These are phyloP conservation scores for Asarcornis scutulata DNA, from an alignment of 2,113 vertebrate genomes.

Conservation along the genomic window DNA sequence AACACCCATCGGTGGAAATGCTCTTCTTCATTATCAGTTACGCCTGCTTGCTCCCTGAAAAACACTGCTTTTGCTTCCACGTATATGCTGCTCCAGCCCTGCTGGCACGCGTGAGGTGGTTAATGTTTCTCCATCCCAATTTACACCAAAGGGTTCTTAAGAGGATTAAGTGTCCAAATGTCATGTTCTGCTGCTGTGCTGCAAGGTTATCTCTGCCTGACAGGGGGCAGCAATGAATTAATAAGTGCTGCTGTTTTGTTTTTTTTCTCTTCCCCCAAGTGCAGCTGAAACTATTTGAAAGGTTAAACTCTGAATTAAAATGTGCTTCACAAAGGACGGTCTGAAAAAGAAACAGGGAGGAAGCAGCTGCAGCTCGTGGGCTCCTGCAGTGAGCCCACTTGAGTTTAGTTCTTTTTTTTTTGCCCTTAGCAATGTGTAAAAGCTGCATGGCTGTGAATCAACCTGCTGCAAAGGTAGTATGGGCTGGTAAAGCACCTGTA, in stretches of 20 bases:
- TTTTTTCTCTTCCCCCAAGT: background rate
- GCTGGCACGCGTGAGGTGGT: accelerated
- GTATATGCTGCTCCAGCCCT: accelerated
- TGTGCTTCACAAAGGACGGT: background rate
- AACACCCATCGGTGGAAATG: constrained; percentile 35
- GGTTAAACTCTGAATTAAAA: constrained; percentile 21
- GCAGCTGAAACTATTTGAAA: background rate
- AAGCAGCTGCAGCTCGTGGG: background rate
- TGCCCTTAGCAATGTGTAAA: background rate
- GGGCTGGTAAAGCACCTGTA: background rate
- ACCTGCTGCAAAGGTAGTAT: accelerated
- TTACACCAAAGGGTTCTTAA: background rate
- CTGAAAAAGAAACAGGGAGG: background rate
- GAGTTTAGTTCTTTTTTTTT: background rate
- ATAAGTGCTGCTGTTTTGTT: background rate
- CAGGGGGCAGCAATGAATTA: constrained; percentile 74
- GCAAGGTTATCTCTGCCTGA: constrained; percentile 68
- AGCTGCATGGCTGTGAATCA: background rate
- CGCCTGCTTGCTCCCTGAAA: background rate
- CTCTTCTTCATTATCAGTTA: background rate
- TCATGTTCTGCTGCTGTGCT: constrained; percentile 6
- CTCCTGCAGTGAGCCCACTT: background rate
- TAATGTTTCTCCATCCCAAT: background rate
- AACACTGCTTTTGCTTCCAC: background rate
- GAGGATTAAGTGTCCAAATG: constrained; percentile 39